These are phyloP conservation scores for Eulemur albifrons DNA, from an alignment of 2,797 vertebrate genomes.

Conservation along the genomic window DNA sequence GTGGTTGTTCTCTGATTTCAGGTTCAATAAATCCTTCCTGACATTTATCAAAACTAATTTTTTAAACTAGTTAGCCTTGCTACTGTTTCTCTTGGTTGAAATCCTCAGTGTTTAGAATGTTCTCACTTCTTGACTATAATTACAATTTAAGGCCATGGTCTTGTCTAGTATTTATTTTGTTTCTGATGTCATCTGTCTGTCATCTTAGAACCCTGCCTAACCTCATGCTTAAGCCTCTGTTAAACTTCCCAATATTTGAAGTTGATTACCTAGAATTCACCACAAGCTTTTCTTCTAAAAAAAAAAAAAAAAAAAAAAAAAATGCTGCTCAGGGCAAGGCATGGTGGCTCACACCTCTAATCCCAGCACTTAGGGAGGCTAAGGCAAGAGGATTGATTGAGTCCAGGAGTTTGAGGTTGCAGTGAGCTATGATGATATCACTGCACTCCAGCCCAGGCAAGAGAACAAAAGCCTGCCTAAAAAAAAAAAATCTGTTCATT, in stretches of 20 bases:
- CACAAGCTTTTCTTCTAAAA: constrained; percentile 6
- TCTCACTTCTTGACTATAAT: not conserved
- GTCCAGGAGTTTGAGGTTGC: not conserved
- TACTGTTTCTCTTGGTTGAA: constrained; percentile 18
- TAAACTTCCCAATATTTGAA: constrained; percentile 24
- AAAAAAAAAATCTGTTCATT: not conserved
- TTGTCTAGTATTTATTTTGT: constrained; percentile 29
- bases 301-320: constrained; percentile 29
- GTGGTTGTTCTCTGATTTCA: constrained; percentile 12
- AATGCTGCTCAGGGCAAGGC: not conserved
- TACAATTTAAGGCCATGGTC: not conserved
- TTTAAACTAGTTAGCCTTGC: not conserved
- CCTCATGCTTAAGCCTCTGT: not conserved
- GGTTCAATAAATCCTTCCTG: not conserved
- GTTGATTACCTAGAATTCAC: constrained; percentile 34
- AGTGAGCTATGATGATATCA: no score
- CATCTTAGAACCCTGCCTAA: not conserved
- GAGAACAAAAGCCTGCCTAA: not conserved
- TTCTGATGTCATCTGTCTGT: constrained; percentile 27
- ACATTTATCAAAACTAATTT: not conserved
- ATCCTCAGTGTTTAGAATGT: not conserved
- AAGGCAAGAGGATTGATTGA: not conserved
- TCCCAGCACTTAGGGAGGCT: not conserved
- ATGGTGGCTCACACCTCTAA: not conserved
- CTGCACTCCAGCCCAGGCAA: not conserved